Evolutionary conservation across 2,888 invertebrate genomes (phyloP), one percentile per base, ranked within the genome.

Genomic region (Gortyna flavago): DNA sequence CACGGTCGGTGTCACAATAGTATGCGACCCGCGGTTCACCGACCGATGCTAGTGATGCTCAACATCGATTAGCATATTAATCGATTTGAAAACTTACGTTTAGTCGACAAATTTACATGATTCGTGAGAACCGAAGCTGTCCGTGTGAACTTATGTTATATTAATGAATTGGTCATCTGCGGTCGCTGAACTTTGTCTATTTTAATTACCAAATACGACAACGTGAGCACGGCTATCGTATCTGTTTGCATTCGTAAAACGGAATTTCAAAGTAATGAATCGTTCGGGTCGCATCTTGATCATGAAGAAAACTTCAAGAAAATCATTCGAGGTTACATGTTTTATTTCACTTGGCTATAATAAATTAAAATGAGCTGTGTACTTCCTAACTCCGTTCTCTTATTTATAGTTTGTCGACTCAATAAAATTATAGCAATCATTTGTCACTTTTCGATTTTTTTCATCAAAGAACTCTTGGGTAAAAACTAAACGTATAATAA

Each of bases 1-100:
- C 99, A 94, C 99, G 99, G 96, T 98, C 98, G 96, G 98, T 99
- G 97, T 98, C 98, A 95, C 96, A 93, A 91, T 93, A 93, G 91
- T 92, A 93, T 90, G 93, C 94, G 94, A 95, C 92, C 93, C 90
- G 90, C 91, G 91, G 96, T 95, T 96, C 96, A 95, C 88, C 95
- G 96, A 95, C 96, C 96, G 94, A 85, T 83, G 84, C 94, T 95
- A 95, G 96, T 95, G 96, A 95, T 96, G 96, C 92, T 93, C 94
- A 93, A 92, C 88, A 92, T 90, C 93, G 91, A 96, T 96, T 96
- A 94, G 94, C 96, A 96, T 96, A 96, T 96, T 96, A 96, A 96
- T 96, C 95, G 96, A 96, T 95, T 95, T 95, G 95, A 96, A 96
- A 96, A 96, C 94, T 96, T 95, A 95, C 95, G 95, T 95, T 95